These are phyloP conservation scores for Conger conger DNA, from an alignment of 2,113 vertebrate genomes.

Conservation along the genomic window DNA sequence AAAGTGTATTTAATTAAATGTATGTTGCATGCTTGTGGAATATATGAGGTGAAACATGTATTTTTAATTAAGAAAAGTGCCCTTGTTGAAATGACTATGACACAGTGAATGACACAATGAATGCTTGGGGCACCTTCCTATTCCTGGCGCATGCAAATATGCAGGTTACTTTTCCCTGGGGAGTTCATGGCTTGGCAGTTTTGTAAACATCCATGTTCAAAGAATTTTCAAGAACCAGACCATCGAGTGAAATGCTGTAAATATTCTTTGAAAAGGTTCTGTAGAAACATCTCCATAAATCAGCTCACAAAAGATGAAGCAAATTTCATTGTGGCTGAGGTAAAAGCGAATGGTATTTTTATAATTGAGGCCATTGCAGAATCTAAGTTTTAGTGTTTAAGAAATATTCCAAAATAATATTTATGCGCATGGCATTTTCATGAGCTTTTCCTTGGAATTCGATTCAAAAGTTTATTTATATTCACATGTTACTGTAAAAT, in stretches of 20 bases:
- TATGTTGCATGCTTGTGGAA: slow-evolving; percentile 56
- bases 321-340: neutral
- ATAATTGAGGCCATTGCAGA: neutral
- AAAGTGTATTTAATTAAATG: slow-evolving; percentile 69
- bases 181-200: slow-evolving; percentile 55
- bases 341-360: neutral
- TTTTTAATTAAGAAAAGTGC: slow-evolving; percentile 70
- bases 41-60: slow-evolving; percentile 59
- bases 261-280: neutral
- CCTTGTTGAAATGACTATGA: slow-evolving; percentile 67
- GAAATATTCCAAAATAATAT: too few relatives aligned
- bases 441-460: too few relatives aligned
- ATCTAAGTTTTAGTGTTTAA: neutral
- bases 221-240: neutral
- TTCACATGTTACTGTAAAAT: too few relatives aligned
- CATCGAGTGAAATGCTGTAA: neutral
- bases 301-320: neutral
- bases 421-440: too few relatives aligned
- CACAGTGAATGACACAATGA: slow-evolving; percentile 48
- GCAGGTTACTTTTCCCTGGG: slow-evolving; percentile 55
- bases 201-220: slow-evolving; percentile 23
- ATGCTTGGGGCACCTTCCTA: slow-evolving; percentile 63
- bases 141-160: slow-evolving; percentile 60
- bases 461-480: too few relatives aligned
- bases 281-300: neutral